phyloP scores from a whole-genome alignment of 2,888 invertebrate genomes.

The Nemotelus pantherinus region DNA sequence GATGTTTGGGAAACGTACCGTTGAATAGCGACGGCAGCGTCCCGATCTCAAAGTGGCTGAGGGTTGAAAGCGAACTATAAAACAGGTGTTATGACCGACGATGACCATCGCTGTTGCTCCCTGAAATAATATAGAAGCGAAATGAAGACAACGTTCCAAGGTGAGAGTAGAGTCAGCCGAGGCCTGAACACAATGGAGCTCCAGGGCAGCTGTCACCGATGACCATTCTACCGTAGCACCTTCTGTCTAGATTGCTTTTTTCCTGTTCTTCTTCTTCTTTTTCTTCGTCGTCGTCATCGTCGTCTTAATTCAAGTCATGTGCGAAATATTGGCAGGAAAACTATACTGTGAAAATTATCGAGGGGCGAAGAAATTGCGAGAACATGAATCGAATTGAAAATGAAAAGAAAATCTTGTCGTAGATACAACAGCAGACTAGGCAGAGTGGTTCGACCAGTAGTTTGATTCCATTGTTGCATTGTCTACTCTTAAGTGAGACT shows the following conservation, averaged over 20 bases:
- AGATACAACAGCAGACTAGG: neutral
- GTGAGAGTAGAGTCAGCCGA: neutral
- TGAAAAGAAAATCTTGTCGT: neutral
- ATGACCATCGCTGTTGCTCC: no score
- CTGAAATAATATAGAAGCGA: neutral
- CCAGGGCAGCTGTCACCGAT: neutral
- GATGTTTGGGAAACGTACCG: no score
- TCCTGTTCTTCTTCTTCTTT: neutral
- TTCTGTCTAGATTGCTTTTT: neutral
- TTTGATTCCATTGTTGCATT: neutral
- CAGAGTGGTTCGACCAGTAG: neutral
- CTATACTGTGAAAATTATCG: slow-evolving; percentile 8
- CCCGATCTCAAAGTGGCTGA: no score
- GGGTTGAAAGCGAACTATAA: neutral
- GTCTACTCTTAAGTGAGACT: slow-evolving; percentile 15
- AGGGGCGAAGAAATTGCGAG: slow-evolving; percentile 18
- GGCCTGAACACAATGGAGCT: neutral
- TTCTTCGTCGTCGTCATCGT: neutral
- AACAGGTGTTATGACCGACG: slow-evolving; percentile 8
- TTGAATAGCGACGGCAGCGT: no score
- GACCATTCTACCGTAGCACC: neutral
- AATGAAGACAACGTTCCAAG: neutral
- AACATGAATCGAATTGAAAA: slow-evolving; percentile 31
- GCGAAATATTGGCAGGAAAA: slow-evolving; percentile 31
- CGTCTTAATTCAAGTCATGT: slow-evolving; percentile 20